These are phyloP conservation scores for Allolobophora icterica DNA, from an alignment of 2,888 invertebrate genomes.

Conservation along the genomic window DNA sequence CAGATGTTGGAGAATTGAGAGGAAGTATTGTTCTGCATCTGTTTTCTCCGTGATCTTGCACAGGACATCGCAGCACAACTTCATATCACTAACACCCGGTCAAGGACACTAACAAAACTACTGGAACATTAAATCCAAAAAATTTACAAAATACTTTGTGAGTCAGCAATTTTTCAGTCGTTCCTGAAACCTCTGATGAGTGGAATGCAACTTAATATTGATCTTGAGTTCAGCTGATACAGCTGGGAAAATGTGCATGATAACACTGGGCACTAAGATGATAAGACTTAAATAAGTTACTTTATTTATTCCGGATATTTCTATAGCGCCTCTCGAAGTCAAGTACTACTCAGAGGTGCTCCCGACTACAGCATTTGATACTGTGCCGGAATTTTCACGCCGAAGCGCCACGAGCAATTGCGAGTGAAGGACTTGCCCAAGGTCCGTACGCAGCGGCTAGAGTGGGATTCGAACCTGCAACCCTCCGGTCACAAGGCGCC, in stretches of 20 bases:
- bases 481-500: too few relatives aligned
- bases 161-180: background rate
- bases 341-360: too few relatives aligned
- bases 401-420: too few relatives aligned
- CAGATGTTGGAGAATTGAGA: constrained; percentile 94
- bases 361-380: too few relatives aligned
- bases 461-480: too few relatives aligned
- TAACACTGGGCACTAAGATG: too few relatives aligned
- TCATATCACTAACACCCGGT: constrained; percentile 72
- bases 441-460: too few relatives aligned
- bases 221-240: background rate
- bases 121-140: background rate
- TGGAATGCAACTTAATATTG: background rate
- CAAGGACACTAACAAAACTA: background rate
- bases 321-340: too few relatives aligned
- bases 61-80: constrained; percentile 88
- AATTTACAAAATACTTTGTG: background rate
- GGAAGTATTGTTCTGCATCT: constrained; percentile 84
- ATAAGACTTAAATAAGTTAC: too few relatives aligned
- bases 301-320: too few relatives aligned
- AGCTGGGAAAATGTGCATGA: background rate
- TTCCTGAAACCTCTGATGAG: background rate
- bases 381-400: too few relatives aligned
- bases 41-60: constrained; percentile 87
- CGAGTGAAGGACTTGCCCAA: too few relatives aligned